Base-by-base conservation (phyloP, 2,113 vertebrate genomes). In the Atractosteus spatula region DNA sequence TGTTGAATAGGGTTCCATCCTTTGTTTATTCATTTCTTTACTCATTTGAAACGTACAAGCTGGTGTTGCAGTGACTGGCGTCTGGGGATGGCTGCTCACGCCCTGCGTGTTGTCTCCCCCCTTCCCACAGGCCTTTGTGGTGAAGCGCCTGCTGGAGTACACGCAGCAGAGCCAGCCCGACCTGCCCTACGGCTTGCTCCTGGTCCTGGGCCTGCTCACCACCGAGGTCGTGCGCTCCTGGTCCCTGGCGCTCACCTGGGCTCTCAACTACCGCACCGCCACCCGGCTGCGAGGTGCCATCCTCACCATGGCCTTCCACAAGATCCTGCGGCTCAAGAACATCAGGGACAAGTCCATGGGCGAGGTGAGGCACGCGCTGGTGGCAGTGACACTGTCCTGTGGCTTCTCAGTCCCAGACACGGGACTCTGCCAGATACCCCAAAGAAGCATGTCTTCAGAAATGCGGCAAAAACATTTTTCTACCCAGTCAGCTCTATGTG, bases 201-300 rank as follows among this genome's bases (percentile, higher is more conserved):
- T 97, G 88, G 93, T 96, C 69, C 84, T 96, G 86, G 93, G 95
- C 71, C 89, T 98, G 76, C 89, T 97, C 76, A 80, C 92, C 85
- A 94, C 90, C 0, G 96, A 98, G 85, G 78, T 96, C 54, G 85
- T 97, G 66, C 93, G 96, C 29, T 97, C 96, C 72, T 97, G 95
- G 96, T 97, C 95, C 29, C 89, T 98, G 56, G 94, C 96, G 0
- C 86, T 98, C 72, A 96, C 94, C 45, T 98, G 96, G 96, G 96
- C 94, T 1, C 85, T 97, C 85, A 98, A 98, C 85, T 97, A 98
- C 80, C 92, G 96, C 71, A 98, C 96, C 0, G 94, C 92, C 47
- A 86, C 93, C 55, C 91, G 96, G 55, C 91, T 98, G 81, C 91
- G 96, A 13, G 95, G 95, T 54, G 96, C 96, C 77, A 76, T 96